Percentiles rank a stretch among this genome's conserved stretches.
These are phyloP conservation scores for Crypturellus tataupa DNA, from an alignment of 2,797 vertebrate species.

Conservation along the genomic window DNA sequence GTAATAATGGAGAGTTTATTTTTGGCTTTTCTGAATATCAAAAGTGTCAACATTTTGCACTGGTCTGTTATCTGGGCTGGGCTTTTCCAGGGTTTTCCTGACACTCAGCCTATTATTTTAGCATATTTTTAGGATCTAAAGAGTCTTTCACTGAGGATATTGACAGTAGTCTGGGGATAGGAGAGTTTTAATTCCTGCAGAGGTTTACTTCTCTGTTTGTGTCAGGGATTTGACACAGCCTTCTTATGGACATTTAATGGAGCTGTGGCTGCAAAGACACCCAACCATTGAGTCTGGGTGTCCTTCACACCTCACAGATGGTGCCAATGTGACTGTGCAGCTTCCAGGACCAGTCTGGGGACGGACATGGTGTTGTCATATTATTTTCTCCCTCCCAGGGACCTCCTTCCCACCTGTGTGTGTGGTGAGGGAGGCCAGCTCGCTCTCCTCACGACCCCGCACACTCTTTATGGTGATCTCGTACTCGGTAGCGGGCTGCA, in stretches of 20 bases:
- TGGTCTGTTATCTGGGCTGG: not conserved
- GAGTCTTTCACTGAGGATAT: not conserved
- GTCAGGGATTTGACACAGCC: not conserved
- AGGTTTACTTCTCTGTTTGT: slow-evolving; percentile 5
- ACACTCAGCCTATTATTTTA: not conserved
- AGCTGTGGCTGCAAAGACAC: not conserved
- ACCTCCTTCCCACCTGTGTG: slow-evolving; percentile 85
- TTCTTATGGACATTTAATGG: slow-evolving; percentile 14
- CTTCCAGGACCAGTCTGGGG: too few species aligned
- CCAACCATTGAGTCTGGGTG: not conserved
- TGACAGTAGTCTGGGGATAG: not conserved
- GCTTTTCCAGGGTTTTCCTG: not conserved
- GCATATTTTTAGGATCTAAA: not conserved
- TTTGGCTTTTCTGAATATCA: not conserved
- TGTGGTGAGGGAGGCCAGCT: slow-evolving; percentile 83
- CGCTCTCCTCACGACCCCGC: slow-evolving; percentile 91
- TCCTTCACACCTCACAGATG: too few species aligned
- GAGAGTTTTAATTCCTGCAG: slow-evolving; percentile 16
- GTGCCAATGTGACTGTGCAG: too few species aligned
- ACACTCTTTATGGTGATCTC: slow-evolving; percentile 90
- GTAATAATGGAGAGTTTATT: not conserved
- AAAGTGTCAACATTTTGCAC: not conserved
- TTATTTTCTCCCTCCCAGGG: slow-evolving; percentile 29
- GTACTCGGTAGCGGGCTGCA: slow-evolving; percentile 93
- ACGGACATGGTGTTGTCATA: not conserved